These are phyloP conservation scores for Diglossa cyanea DNA, from an alignment of 2,797 vertebrate genomes.

Conservation along the genomic window DNA sequence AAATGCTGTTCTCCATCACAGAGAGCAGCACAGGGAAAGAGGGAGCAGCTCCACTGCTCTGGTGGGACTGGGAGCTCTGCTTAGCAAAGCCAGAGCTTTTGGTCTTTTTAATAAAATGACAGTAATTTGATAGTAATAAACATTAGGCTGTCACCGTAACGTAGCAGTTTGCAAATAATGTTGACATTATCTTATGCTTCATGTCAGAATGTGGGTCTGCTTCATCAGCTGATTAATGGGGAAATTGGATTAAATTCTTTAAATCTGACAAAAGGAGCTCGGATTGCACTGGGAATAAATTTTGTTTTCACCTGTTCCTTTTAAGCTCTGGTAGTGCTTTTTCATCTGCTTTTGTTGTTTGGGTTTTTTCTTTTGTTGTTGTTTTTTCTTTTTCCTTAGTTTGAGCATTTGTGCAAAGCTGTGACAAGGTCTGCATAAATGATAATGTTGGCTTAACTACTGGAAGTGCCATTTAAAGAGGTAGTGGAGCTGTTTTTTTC, in stretches of 20 bases:
- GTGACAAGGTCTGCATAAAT: neutral
- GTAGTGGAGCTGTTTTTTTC: neutral
- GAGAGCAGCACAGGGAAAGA: neutral
- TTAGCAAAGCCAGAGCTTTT: constrained; percentile 19
- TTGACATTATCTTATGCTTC: constrained; percentile 52
- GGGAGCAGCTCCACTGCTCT: neutral
- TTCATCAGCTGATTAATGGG: constrained; percentile 48
- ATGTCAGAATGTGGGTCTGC: neutral
- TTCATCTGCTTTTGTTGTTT: neutral
- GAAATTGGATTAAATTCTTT: constrained; percentile 16
- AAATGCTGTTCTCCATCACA: neutral
- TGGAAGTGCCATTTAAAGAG: neutral
- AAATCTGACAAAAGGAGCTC: neutral
- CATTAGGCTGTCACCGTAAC: constrained; percentile 26
- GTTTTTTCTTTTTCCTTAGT: neutral
- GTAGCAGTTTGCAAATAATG: constrained; percentile 40
- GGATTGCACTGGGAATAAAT: neutral
- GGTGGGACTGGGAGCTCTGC: constrained; percentile 6
- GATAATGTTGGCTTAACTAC: neutral
- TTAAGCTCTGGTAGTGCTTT: neutral
- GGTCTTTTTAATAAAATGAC: constrained; percentile 44
- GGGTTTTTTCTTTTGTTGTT: neutral
- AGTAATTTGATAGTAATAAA: constrained; percentile 62
- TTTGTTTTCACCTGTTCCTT: neutral
- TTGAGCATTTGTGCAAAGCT: neutral